These are phyloP conservation scores for Sialia sialis DNA, from an alignment of 2,113 vertebrate species.

Conservation along the genomic window DNA sequence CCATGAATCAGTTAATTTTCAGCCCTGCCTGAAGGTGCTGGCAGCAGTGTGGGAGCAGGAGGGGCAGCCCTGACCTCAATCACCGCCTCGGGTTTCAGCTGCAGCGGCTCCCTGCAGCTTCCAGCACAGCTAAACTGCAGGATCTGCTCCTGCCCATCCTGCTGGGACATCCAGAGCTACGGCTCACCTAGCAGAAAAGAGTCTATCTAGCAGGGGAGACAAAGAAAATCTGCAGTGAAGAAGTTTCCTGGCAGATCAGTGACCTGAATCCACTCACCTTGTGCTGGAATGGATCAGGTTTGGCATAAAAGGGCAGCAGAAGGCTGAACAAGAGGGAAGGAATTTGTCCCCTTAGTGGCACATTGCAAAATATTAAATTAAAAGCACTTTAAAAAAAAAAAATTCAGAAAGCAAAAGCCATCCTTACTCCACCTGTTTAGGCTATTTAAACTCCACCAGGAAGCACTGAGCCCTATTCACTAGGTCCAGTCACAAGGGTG, in stretches of 20 bases:
- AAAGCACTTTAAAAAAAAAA: neutral
- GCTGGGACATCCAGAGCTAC: neutral
- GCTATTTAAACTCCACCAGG: neutral
- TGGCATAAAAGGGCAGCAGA: neutral
- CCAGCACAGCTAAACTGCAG: neutral
- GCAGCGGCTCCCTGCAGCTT: neutral
- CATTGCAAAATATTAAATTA: neutral
- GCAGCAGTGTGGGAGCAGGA: neutral
- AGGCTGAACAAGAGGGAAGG: neutral
- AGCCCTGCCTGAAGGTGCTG: fast-evolving
- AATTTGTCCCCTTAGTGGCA: neutral
- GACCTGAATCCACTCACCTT: neutral
- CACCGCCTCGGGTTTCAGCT: neutral
- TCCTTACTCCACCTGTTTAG: neutral
- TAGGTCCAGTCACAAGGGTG: neutral
- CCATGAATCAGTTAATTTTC: neutral
- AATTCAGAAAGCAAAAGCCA: neutral
- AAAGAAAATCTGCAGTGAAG: neutral
- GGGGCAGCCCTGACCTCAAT: neutral
- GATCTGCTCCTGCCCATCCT: neutral
- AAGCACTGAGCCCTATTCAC: neutral
- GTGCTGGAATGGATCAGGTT: neutral
- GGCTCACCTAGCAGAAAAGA: neutral
- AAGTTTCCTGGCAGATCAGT: neutral
- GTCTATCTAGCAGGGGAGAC: neutral